Evolutionary conservation across 2,888 invertebrate species (phyloP).

Genomic region (Dryomyza anilis): DNA sequence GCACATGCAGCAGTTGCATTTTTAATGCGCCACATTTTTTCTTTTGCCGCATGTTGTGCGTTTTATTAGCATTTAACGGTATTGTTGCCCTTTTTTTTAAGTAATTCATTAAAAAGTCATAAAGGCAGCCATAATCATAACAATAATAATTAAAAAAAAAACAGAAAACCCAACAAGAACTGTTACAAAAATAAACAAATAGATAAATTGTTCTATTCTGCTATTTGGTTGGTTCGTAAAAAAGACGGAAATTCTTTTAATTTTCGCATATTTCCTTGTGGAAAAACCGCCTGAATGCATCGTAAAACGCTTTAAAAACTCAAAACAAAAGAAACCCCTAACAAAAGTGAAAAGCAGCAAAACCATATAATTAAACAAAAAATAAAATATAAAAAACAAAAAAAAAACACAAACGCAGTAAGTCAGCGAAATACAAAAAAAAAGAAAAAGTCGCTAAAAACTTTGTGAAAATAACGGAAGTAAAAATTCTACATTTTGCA

Average conservation of each 20-base stretch:
- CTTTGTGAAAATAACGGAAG: constrained; percentile 8
- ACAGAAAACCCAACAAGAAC: background rate
- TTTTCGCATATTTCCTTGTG: constrained; percentile 12
- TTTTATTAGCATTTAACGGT: background rate
- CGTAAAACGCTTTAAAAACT: too few species aligned
- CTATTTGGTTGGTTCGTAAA: too few species aligned
- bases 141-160: constrained; percentile 9
- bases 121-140: constrained; percentile 7
- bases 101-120: constrained; percentile 8
- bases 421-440: constrained; percentile 7
- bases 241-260: constrained; percentile 21
- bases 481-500: constrained; percentile 23
- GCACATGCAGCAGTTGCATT: background rate
- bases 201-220: too few species aligned
- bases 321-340: too few species aligned
- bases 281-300: background rate
- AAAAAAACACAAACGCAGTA: too few species aligned
- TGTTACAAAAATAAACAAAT: too few species aligned
- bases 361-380: too few species aligned
- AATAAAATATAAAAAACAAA: too few species aligned
- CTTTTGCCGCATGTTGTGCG: background rate
- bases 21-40: background rate
- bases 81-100: background rate
- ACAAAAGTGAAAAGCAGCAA: too few species aligned
- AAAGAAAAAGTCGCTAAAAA: background rate